Evolutionary conservation across 2,797 vertebrate genomes (phyloP).

Genomic region (Myioborus miniatus): DNA sequence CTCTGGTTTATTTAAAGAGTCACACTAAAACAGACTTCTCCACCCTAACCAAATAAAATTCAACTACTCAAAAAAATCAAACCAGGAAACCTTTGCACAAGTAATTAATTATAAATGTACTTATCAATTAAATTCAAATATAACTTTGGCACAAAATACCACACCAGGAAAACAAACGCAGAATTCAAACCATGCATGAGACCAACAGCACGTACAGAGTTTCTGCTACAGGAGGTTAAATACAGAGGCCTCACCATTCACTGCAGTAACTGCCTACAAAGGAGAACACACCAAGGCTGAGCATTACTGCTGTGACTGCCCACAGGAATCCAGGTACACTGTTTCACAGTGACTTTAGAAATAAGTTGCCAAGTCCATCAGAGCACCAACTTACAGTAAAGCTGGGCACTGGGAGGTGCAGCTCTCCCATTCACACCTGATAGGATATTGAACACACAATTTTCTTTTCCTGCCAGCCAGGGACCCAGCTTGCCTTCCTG

Average conservation of each 20-base stretch:
- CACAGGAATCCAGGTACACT: neutral
- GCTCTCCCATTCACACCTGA: neutral
- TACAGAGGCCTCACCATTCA: neutral
- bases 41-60: neutral
- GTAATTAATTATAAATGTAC: neutral
- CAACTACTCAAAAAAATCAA: neutral
- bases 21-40: neutral
- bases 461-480: neutral
- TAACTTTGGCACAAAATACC: neutral
- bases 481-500: neutral
- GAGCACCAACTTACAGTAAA: neutral
- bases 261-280: neutral
- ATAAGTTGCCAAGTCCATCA: neutral
- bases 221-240: neutral
- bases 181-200: neutral
- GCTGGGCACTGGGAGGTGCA: neutral
- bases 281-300: neutral
- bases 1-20: neutral
- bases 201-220: neutral
- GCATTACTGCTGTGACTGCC: neutral
- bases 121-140: neutral
- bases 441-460: fast-evolving
- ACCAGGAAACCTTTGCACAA: neutral
- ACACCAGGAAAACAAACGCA: neutral
- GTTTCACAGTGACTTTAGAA: neutral